Conservation (phyloP, 2,888 invertebrate genomes). For the Aspidiotus destructor region DNA sequence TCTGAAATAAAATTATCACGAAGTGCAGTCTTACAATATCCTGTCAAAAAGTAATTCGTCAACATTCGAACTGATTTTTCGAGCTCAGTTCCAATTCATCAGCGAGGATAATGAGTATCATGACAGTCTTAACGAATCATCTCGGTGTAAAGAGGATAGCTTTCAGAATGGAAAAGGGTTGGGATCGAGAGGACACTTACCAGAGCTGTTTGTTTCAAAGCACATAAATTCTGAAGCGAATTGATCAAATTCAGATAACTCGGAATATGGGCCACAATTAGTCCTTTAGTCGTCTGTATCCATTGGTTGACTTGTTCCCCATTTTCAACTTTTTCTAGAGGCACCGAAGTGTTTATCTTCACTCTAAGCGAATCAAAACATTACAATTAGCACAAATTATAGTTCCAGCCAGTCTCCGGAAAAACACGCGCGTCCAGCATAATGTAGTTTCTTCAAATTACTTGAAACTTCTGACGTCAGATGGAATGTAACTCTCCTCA, state of each 20-base stretch:
- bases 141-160: no score
- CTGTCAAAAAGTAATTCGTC: no score
- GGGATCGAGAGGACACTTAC: neutral
- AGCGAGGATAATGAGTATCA: no score
- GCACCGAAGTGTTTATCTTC: no score
- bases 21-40: no score
- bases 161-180: neutral
- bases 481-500: slow-evolving; percentile 11
- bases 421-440: no score
- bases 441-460: neutral
- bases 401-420: neutral
- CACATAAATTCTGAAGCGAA: slow-evolving; percentile 16
- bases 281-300: neutral
- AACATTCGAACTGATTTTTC: no score
- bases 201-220: slow-evolving; percentile 15
- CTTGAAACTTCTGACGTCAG: slow-evolving; percentile 21
- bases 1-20: neutral
- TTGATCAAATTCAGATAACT: slow-evolving; percentile 12
- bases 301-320: no score
- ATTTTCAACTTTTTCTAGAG: no score
- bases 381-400: neutral
- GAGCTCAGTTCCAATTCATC: no score
- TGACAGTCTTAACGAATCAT: no score
- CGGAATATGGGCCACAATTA: neutral
- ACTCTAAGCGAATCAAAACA: no score